phyloP scores from a whole-genome alignment of 2,888 invertebrate species.

The Adineta ricciae region DNA sequence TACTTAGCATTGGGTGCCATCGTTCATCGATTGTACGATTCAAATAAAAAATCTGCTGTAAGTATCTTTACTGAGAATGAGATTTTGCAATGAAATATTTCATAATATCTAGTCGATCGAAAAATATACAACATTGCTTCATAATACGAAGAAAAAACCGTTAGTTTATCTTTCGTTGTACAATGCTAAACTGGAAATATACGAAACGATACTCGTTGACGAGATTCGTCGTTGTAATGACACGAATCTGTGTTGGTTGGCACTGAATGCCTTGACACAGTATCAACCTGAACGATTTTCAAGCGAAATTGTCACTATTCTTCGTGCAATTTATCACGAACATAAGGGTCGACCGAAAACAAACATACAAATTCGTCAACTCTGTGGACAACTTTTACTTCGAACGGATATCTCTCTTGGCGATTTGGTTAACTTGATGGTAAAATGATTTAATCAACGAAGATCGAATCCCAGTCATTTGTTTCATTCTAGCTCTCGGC shows the following conservation, averaged over 20 bases:
- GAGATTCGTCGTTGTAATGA: not conserved
- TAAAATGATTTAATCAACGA: not conserved
- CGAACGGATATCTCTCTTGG: not conserved
- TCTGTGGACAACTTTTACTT: not conserved
- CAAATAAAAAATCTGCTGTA: not conserved
- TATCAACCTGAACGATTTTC: not conserved
- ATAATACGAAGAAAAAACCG: not conserved
- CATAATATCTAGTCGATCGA: not conserved
- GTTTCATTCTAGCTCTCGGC: not conserved
- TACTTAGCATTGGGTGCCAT: constrained; percentile 17
- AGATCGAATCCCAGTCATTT: not conserved
- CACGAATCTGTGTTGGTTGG: constrained; percentile 10
- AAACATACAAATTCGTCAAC: not conserved
- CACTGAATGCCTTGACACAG: not conserved
- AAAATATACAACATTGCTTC: constrained; percentile 1
- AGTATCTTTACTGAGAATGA: too few relatives aligned
- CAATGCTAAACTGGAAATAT: not conserved
- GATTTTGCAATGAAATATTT: too few relatives aligned
- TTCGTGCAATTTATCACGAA: constrained; percentile 17
- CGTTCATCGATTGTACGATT: not conserved
- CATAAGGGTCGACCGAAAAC: not conserved
- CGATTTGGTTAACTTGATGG: not conserved
- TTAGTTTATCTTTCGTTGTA: constrained; percentile 8
- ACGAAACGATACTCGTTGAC: not conserved
- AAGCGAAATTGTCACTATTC: not conserved